Base-by-base conservation (phyloP, 2,888 invertebrate species). In the Eilema sororculum region DNA sequence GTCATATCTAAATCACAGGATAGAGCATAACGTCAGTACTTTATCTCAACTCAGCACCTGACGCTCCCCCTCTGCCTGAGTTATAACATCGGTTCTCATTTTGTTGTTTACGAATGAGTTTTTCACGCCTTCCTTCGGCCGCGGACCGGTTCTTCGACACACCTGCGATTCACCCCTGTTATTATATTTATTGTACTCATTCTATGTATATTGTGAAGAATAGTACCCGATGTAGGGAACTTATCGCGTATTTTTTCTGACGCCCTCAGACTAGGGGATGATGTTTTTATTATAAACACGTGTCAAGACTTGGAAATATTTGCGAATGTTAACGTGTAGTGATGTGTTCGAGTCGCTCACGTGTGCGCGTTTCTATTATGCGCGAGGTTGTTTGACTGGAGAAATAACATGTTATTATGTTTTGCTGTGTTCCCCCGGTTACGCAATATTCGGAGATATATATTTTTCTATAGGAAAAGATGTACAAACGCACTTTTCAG, bases 231-330 rank as follows among this genome's bases (percentile, higher is more conserved):
- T 88, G 88, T 90, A 87, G 90, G 84, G 87, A 92, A 93, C 90
- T 93, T 94, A 93, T 92, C 92, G 90, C 80, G 71, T 76, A 69
- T 81, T 69, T 77, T 69, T 75, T 76, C 75, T 70, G 75, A 70
- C 69, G 73, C 80, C 73, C 69, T 75, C 75, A 69, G 74, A 83
- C 81, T 85, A 82, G 76, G 83, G 87, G 86, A 88, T 91, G 93
- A 93, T 93, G 92, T 93, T 94, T 93, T 93, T 95, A 94, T 94
- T 93, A 93, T 92, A 90, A 91, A 90, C 90, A 90, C 92, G 91
- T 90, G 91, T 89, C 85, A 86, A 86, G 89, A 85, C 86, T 89
- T 72, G 87, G 87, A 87, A 90, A 91, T 93, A 90, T 93, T 92
- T 91, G 89, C 88, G 86, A 86, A 88, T 89, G 91, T 89, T 87